phyloP scores from a whole-genome alignment of 2,888 invertebrate genomes.

The Prenolepis imparis region DNA sequence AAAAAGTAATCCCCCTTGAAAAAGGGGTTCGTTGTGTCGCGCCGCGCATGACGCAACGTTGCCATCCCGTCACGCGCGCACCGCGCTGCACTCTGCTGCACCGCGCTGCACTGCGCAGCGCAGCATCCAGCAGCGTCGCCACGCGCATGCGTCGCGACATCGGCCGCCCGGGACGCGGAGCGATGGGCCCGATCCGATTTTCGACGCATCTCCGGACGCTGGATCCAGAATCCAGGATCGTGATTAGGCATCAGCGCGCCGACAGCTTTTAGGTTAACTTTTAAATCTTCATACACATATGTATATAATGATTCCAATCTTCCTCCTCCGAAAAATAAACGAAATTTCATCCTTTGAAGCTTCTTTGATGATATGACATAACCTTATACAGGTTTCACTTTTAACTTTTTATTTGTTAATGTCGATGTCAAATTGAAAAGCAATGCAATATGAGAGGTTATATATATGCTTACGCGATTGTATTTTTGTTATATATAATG shows the following conservation, averaged over 20 bases:
- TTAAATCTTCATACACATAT: neutral
- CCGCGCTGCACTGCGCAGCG: neutral
- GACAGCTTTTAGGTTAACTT: neutral
- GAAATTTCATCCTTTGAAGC: neutral
- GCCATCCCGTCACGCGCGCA: constrained; percentile 55
- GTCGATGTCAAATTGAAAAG: neutral
- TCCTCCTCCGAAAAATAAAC: neutral
- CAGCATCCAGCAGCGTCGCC: neutral
- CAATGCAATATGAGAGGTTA: no score
- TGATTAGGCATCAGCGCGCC: neutral
- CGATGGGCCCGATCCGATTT: constrained; percentile 54
- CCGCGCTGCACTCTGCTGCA: neutral
- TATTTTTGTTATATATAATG: no score
- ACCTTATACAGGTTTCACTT: neutral
- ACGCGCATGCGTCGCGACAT: constrained; percentile 32
- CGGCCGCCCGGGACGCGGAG: constrained; percentile 43
- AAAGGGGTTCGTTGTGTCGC: constrained; percentile 73
- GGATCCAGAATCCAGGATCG: neutral
- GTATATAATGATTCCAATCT: neutral
- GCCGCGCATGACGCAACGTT: constrained; percentile 65
- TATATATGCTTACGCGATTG: no score
- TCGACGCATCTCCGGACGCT: constrained; percentile 11
- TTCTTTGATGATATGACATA: neutral
- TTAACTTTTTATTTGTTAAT: neutral
- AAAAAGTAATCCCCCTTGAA: constrained; percentile 70